Conservation (phyloP, 2,888 invertebrate genomes). For the Ormyrus labotus region DNA sequence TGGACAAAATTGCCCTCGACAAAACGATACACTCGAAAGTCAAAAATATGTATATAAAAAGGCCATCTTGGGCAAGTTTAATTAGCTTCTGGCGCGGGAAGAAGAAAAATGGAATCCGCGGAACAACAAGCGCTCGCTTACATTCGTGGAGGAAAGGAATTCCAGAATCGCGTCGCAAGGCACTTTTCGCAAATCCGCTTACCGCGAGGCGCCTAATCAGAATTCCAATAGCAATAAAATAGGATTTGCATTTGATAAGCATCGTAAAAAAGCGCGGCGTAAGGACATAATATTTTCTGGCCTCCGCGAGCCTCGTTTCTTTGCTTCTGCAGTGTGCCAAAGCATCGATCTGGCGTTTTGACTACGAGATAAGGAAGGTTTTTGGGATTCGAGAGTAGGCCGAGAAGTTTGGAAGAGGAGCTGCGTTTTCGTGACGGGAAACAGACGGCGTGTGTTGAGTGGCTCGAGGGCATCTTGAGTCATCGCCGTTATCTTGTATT, state of each 20-base stretch:
- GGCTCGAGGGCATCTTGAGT: constrained; percentile 6
- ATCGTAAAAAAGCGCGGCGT: constrained; percentile 70
- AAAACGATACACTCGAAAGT: background rate
- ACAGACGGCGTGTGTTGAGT: constrained; percentile 46
- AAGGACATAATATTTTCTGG: constrained; percentile 63
- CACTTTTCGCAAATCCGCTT: constrained; percentile 69
- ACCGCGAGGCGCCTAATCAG: constrained; percentile 66
- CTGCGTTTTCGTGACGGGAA: constrained; percentile 27
- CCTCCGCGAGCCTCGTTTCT: background rate
- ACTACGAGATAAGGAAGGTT: constrained; percentile 5
- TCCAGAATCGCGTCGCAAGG: constrained; percentile 1
- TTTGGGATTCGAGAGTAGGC: background rate
- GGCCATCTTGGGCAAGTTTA: background rate
- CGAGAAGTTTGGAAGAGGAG: background rate
- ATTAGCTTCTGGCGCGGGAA: background rate
- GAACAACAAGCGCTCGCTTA: background rate
- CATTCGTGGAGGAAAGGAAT: background rate
- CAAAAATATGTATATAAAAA: background rate
- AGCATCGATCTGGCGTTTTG: background rate
- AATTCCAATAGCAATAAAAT: constrained; percentile 74
- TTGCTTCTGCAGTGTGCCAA: background rate
- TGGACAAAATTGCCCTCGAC: background rate
- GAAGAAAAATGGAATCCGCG: background rate
- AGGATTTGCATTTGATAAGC: constrained; percentile 74
- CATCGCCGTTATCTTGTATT: constrained; percentile 32